Percentiles rank a stretch among this genome's conserved stretches.
phyloP scores from a whole-genome alignment of 2,113 vertebrate genomes.

The Taxidea taxus region DNA sequence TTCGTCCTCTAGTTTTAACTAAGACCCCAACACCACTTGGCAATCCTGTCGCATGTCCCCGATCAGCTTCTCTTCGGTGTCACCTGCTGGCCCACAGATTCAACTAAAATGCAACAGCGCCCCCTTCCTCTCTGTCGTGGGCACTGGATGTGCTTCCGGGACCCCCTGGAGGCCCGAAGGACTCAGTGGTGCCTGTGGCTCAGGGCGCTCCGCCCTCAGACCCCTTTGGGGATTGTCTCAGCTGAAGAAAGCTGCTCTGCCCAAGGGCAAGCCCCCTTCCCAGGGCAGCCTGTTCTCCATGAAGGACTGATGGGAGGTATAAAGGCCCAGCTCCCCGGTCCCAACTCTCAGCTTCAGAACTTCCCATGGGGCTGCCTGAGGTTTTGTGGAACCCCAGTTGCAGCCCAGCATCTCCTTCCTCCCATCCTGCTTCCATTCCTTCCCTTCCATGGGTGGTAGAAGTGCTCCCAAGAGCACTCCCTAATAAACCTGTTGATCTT shows the following conservation, averaged over 20 bases:
- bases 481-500: not conserved
- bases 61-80: not conserved
- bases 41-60: not conserved
- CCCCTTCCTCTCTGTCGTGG: not conserved
- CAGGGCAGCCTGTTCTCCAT: not conserved
- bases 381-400: not conserved
- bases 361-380: not conserved
- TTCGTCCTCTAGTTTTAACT: not conserved
- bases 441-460: not conserved
- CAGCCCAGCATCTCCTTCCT: not conserved
- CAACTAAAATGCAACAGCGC: constrained; percentile 19
- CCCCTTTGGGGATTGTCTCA: not conserved
- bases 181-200: not conserved
- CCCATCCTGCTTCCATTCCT: not conserved
- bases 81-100: not conserved
- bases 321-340: not conserved
- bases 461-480: not conserved
- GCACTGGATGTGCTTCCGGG: not conserved
- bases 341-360: not conserved
- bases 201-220: not conserved
- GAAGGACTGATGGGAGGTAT: not conserved
- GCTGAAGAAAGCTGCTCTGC: not conserved
- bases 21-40: not conserved
- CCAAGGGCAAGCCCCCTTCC: not conserved
- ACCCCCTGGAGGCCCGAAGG: not conserved